Conservation (phyloP, 1,140 invertebrate species). For the Euura lappo region DNA sequence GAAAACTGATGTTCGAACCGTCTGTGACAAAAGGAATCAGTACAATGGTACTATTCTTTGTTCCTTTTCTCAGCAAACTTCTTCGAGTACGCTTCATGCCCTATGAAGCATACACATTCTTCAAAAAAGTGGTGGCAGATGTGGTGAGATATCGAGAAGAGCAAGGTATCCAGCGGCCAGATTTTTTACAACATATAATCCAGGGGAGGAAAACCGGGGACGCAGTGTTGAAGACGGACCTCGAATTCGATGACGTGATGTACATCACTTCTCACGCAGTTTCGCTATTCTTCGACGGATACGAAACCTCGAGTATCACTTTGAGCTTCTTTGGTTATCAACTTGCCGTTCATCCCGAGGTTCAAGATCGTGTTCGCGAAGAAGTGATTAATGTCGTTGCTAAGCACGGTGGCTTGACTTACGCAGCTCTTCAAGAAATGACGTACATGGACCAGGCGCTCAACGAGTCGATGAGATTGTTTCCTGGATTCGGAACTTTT, state of each 20-base stretch:
- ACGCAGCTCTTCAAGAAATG: slow-evolving; percentile 64
- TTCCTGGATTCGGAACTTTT: slow-evolving; percentile 40
- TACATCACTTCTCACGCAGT: slow-evolving; percentile 22
- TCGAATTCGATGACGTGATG: slow-evolving; percentile 19
- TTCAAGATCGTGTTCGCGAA: slow-evolving; percentile 57
- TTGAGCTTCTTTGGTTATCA: slow-evolving; percentile 36
- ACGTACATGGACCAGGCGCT: slow-evolving; percentile 64
- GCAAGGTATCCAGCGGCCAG: not conserved
- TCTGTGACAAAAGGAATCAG: slow-evolving; percentile 2
- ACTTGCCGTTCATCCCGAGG: slow-evolving; percentile 53
- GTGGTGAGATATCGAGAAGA: slow-evolving; percentile 22
- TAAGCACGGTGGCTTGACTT: slow-evolving; percentile 60
- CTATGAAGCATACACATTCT: slow-evolving; percentile 26
- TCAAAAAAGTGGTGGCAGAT: slow-evolving; percentile 28
- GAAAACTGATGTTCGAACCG: slow-evolving; percentile 17
- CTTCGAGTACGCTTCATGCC: slow-evolving; percentile 24
- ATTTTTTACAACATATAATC: slow-evolving; percentile 28
- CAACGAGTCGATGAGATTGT: slow-evolving; percentile 52
- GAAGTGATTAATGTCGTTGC: slow-evolving; percentile 57
- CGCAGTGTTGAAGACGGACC: not conserved
- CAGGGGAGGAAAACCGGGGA: slow-evolving; percentile 25
- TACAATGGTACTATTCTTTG: slow-evolving; percentile 9
- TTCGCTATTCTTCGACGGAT: slow-evolving; percentile 53
- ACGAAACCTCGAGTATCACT: slow-evolving; percentile 59
- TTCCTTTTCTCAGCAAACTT: slow-evolving; percentile 22